Conservation (phyloP, 2,797 vertebrate genomes). For the Tauraco hartlaubi region DNA sequence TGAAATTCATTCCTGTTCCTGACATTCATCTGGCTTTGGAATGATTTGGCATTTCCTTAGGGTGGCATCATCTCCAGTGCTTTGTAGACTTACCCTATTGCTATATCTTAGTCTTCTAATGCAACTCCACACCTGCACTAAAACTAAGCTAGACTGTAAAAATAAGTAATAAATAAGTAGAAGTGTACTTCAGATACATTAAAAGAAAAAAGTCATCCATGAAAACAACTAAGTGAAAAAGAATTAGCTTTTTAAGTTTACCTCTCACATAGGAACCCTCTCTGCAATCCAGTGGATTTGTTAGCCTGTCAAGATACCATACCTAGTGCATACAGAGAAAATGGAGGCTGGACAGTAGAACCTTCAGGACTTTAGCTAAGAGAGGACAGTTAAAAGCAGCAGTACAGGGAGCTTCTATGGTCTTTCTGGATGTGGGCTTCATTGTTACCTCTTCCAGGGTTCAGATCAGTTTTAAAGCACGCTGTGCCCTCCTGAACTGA, state of each 20-base stretch:
- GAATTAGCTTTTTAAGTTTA: not conserved
- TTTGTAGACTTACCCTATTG: not conserved
- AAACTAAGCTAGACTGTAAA: not conserved
- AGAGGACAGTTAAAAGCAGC: not conserved
- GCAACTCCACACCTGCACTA: not conserved
- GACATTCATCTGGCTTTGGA: not conserved
- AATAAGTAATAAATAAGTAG: not conserved
- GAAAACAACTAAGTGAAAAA: not conserved
- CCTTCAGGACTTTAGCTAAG: not conserved
- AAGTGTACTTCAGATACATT: not conserved
- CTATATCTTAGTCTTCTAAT: not conserved
- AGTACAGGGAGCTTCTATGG: not conserved
- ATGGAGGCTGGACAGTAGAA: not conserved
- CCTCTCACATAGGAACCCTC: not conserved
- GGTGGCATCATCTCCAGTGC: not conserved
- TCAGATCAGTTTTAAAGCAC: not conserved
- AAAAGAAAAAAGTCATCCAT: not conserved
- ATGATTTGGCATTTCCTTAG: not conserved
- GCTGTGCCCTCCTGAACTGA: not conserved
- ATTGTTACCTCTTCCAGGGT: not conserved
- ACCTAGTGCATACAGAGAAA: not conserved
- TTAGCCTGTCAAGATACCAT: not conserved
- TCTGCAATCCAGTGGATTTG: not conserved
- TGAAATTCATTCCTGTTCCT: not conserved
- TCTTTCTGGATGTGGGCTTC: not conserved